A percentile compares a stretch with the other conserved stretches of the same genome.
Conservation (phyloP, 2,113 vertebrate genomes). For the Donacobius atricapilla region DNA sequence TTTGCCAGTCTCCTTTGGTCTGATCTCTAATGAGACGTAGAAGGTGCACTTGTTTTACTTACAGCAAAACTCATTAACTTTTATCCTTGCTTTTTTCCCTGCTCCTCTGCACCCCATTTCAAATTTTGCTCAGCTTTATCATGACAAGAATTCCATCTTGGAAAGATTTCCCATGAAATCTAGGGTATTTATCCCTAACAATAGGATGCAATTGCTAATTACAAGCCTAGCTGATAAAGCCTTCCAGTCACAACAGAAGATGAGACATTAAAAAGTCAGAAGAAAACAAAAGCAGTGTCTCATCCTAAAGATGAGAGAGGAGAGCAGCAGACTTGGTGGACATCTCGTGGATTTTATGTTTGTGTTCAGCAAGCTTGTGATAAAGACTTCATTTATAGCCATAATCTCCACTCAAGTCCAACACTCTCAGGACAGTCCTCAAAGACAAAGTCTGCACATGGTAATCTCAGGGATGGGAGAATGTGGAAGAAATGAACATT, state of each 20-base stretch:
- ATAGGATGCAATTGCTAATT: background rate
- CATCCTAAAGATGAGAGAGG: background rate
- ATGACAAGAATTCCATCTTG: background rate
- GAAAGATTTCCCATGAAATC: background rate
- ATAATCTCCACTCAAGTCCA: background rate
- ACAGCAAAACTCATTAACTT: background rate
- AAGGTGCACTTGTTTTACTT: background rate
- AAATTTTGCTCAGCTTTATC: background rate
- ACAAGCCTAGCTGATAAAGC: background rate
- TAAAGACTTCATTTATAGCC: background rate
- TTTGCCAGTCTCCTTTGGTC: background rate
- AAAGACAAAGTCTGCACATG: background rate
- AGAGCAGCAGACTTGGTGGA: background rate
- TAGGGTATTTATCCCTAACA: background rate
- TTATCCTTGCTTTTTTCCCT: background rate
- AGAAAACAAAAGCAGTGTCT: background rate
- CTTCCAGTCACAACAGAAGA: background rate
- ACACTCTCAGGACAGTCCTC: background rate
- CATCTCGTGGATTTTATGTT: background rate
- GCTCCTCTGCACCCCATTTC: background rate
- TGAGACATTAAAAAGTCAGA: background rate
- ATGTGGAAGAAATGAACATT: background rate
- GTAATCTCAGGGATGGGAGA: background rate
- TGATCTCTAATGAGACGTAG: background rate
- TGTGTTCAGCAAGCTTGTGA: background rate